Evolutionary conservation across 37 sponge, comb jelly and placozoan species (phyloP).

Genomic region (Spongia lamella): DNA sequence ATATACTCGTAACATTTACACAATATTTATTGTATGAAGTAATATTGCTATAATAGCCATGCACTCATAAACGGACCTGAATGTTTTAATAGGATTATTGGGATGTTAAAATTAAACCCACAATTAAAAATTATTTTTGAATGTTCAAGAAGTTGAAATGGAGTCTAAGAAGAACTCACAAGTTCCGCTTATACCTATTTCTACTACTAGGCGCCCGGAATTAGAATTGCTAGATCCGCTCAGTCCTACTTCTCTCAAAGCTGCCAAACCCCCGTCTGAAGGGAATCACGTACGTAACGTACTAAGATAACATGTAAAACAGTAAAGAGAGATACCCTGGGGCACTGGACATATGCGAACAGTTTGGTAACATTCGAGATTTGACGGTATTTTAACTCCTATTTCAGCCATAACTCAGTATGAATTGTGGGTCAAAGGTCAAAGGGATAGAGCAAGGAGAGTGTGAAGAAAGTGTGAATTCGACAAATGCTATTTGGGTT

Average conservation of each 20-base stretch:
- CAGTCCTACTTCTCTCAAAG: conserved; percentile 44
- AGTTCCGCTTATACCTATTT: conserved; percentile 43
- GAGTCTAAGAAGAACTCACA: background rate
- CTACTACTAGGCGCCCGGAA: conserved; percentile 14
- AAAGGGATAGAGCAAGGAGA: too few relatives aligned
- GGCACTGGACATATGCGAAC: too few relatives aligned
- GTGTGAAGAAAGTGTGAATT: too few relatives aligned
- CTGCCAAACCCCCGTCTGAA: conserved; percentile 40
- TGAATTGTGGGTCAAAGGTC: too few relatives aligned
- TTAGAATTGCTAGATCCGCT: conserved; percentile 36
- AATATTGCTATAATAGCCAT: background rate
- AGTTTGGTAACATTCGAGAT: too few relatives aligned
- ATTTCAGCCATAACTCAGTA: too few relatives aligned
- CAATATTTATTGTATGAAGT: conserved; percentile 4
- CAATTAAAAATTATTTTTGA: background rate
- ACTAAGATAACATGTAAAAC: too few relatives aligned
- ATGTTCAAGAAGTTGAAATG: background rate
- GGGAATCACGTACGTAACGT: conserved; percentile 10
- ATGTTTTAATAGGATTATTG: background rate
- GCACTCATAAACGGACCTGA: background rate
- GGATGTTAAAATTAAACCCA: background rate
- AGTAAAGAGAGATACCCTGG: too few relatives aligned
- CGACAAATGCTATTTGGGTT: too few relatives aligned
- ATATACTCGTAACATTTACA: background rate
- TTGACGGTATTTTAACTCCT: too few relatives aligned